Conservation (phyloP, 1,140 invertebrate genomes). For the Trichonephila clavipes region DNA sequence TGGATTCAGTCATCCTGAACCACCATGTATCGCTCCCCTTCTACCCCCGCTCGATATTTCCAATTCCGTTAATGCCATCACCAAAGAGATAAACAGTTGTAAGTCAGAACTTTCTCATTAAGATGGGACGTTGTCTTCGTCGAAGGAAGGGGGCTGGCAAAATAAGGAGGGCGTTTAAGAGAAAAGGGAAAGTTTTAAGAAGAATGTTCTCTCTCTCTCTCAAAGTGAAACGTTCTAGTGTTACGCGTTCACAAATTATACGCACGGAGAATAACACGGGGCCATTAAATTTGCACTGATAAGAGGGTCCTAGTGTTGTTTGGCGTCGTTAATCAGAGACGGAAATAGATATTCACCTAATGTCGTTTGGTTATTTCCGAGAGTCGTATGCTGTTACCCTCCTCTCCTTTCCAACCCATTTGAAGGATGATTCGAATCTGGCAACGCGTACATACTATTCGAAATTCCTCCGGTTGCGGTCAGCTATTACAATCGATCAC, state of each 20-base stretch:
- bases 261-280: conserved; percentile 71
- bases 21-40: conserved; percentile 20
- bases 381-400: background rate
- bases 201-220: conserved; percentile 65
- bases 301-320: conserved; percentile 66
- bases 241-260: conserved; percentile 74
- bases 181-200: conserved; percentile 67
- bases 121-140: conserved; percentile 60
- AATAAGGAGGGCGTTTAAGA: conserved; percentile 58
- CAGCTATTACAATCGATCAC: conserved; percentile 75
- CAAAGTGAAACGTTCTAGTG: conserved; percentile 49
- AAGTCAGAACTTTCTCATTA: conserved; percentile 76
- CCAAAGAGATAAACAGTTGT: conserved; percentile 76
- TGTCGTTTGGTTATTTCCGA: conserved; percentile 72
- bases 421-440: conserved; percentile 69
- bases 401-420: background rate
- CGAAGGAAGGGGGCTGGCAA: conserved; percentile 10
- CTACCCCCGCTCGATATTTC: conserved; percentile 69
- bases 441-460: background rate
- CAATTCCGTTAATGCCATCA: conserved; percentile 76
- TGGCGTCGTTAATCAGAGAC: conserved; percentile 66
- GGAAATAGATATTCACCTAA: conserved; percentile 76
- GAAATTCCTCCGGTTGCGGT: conserved; percentile 73
- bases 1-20: conserved; percentile 64
- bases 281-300: conserved; percentile 76